Percentiles rank a stretch among this genome's conserved stretches.
These are phyloP conservation scores for Plusia festucae DNA, from an alignment of 2,888 invertebrate genomes.

Conservation along the genomic window DNA sequence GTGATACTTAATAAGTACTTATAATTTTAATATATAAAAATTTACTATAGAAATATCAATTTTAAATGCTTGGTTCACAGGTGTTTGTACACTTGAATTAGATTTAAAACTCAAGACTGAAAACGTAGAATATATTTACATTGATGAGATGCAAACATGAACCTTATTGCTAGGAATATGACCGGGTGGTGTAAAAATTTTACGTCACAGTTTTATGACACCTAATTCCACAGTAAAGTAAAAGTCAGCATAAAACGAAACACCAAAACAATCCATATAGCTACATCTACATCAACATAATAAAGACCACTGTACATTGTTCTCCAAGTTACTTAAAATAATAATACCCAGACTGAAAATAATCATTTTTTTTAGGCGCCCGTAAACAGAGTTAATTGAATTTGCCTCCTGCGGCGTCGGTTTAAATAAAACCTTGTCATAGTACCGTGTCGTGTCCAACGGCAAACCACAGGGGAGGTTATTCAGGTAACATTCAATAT, in stretches of 20 bases:
- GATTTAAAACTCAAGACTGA: background rate
- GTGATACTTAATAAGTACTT: no score
- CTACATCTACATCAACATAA: background rate
- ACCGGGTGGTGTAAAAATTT: background rate
- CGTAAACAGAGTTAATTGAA: slow-evolving; percentile 54
- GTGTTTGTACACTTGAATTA: no score
- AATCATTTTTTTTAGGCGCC: slow-evolving; percentile 18
- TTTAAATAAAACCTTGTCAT: slow-evolving; percentile 57
- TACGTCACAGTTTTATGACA: background rate
- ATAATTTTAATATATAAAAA: no score
- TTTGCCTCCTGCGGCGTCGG: slow-evolving; percentile 49
- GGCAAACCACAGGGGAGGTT: slow-evolving; percentile 53
- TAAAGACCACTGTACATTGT: background rate
- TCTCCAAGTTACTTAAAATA: background rate
- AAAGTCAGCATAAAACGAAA: background rate
- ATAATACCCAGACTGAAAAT: slow-evolving; percentile 6
- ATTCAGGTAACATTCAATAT: slow-evolving; percentile 58
- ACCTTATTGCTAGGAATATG: background rate
- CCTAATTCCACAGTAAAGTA: background rate
- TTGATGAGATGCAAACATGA: background rate
- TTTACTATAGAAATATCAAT: no score
- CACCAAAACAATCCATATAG: background rate
- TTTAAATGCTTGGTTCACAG: background rate
- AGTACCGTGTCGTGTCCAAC: slow-evolving; percentile 42
- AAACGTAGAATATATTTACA: background rate